Percentiles rank a stretch among this genome's conserved stretches.
phyloP scores from a whole-genome alignment of 1,140 invertebrate species.

The Drosophila sturtevanti region DNA sequence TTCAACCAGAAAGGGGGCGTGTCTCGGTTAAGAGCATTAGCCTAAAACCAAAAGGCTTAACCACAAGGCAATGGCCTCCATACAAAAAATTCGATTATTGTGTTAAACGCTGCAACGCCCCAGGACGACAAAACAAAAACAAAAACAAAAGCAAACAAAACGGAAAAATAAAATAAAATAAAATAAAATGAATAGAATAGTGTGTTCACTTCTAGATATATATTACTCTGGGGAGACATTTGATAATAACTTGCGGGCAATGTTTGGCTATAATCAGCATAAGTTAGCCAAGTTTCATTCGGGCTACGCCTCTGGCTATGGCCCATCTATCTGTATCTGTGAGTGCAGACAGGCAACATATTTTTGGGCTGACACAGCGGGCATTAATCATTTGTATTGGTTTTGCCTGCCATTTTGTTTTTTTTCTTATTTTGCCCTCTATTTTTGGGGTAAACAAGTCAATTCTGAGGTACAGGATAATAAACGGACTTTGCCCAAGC shows the following conservation, averaged over 20 bases:
- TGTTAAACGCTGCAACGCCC: conserved; percentile 60
- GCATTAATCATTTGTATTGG: conserved; percentile 74
- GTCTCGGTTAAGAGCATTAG: conserved; percentile 36
- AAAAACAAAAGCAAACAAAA: not conserved
- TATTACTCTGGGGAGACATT: conserved; percentile 77
- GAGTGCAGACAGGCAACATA: conserved; percentile 60
- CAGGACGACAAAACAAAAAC: not conserved
- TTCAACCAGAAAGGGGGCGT: conserved; percentile 32
- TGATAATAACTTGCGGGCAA: conserved; percentile 78
- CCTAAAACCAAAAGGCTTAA: conserved; percentile 54
- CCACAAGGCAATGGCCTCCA: conserved; percentile 24
- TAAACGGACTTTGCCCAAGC: conserved; percentile 24
- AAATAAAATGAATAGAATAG: conserved; percentile 5
- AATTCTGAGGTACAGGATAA: conserved; percentile 44
- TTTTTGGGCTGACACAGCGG: conserved; percentile 70
- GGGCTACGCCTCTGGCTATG: conserved; percentile 30
- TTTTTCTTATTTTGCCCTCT: too few relatives aligned
- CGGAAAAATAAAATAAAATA: not conserved
- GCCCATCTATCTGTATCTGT: conserved; percentile 34
- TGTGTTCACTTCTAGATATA: conserved; percentile 48
- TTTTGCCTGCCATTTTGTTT: conserved; percentile 20
- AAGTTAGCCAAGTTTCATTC: conserved; percentile 65
- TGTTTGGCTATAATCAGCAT: conserved; percentile 74
- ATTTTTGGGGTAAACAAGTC: conserved; percentile 62
- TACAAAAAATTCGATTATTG: conserved; percentile 71